Evolutionary conservation across 2,797 vertebrate species (phyloP), one percentile per base, ranked within the genome.

Genomic region (Rhinella marina): DNA sequence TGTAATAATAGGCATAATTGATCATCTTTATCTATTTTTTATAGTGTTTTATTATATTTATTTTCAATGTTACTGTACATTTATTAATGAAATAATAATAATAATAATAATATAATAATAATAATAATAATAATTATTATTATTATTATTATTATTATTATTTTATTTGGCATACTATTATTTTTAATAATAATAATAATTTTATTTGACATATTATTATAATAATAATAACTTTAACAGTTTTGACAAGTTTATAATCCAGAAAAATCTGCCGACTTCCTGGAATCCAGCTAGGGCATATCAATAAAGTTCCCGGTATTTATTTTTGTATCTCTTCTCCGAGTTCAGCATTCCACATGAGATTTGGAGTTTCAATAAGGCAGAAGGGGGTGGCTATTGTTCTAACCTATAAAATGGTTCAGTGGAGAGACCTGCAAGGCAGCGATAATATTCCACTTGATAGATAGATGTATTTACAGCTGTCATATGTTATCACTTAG

Each of bases 381-480:
- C 61, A 70, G 64, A 25, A 27, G 48, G 73, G 29, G 68, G n/a
- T 48, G 66, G 62, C 29, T 23, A 57, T 57, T 77, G 70, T 57
- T 81, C 41, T 85, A 86, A 77, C 79, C 84, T 77, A 61, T 84
- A 66, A 72, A 75, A 82, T 61, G 57, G 84, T 29, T 82, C 81
- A 77, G 61, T 86, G 16, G 72, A 82, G 56, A 79, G 56, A 89
- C 82, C 32, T 86, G 79, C 21, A 27, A 89, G 81, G 70, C 80
- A 79, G 84, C 85, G 52, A 27, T 83, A 79, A 86, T 89, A 86
- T 82, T 77, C 14, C 29, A 70, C 32, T 68, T 89, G 85, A 83
- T 89, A 85, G 84, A 88, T 88, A 82, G 70, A 86, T 83, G 85
- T 89, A 86, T 89, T 86, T 89, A 89, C 85, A 89, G 88, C 88